Base-by-base conservation (phyloP, 2,113 vertebrate species). In the Equus quagga region DNA sequence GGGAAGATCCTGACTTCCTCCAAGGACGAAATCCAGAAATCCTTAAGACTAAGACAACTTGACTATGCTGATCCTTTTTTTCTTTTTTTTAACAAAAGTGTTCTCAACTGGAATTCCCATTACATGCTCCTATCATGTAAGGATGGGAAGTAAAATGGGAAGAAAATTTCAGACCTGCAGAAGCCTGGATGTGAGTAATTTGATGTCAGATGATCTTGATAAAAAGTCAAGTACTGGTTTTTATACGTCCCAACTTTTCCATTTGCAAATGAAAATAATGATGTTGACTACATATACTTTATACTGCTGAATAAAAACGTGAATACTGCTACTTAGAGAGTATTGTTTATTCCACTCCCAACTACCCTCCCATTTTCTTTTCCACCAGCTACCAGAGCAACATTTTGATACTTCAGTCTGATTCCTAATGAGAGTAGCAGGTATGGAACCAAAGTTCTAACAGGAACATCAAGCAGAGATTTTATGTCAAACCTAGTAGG, bases 1-100 rank as follows among this genome's bases (percentile, higher is more conserved):
- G 99, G 99, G 99, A 99, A 98, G 99, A 99, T 98, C 99, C 99
- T 46, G 99, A 94, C 92, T 98, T 99, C 6, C 98, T 99, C 97
- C 99, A 99, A 98, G 99, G 99, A 46, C 96, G 99, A 95, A 95
- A 98, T 33, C 56, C 98, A 98, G 75, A 99, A 90, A 98, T 90
- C 79, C 36, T 97, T 58, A 97, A 54, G 79, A 97, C 98, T 89
- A 98, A 98, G 94, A 69, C 91, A 95, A 70, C 97, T 80, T 98
- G 98, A 98, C 24, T 93, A 23, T 97, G 46, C 31, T 95, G 75
- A 31, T 94, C 95, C 49, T 26, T 23, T 78, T 88, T 33, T 89
- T 62, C 36, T 82, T 33, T 89, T 92, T 64, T 2, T 6, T 18
- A 96, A 88, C 85, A 41, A 78, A 89, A 89, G 13, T 96, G 65